phyloP scores from a whole-genome alignment of 2,113 vertebrate species.

The Rhinoptilus africanus region DNA sequence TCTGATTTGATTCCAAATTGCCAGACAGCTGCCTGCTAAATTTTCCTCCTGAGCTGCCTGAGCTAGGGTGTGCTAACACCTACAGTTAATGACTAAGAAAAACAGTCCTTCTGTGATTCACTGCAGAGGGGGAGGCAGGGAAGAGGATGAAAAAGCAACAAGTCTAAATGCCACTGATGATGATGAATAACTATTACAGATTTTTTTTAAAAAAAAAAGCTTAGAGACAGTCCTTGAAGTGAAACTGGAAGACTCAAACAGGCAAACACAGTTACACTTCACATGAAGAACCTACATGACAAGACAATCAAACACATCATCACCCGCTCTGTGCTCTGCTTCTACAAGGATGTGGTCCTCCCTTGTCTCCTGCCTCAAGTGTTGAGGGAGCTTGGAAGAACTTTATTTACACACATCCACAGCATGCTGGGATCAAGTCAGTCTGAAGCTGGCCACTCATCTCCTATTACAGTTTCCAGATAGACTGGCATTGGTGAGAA shows the following conservation, averaged over 20 bases:
- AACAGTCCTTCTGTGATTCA: conserved; percentile 24
- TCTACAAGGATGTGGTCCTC: neutral
- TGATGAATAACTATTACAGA: neutral
- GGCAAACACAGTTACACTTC: neutral
- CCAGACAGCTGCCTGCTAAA: conserved; percentile 37
- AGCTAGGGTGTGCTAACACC: conserved; percentile 8
- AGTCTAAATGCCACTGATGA: conserved; percentile 30
- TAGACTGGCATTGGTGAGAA: neutral
- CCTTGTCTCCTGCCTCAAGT: neutral
- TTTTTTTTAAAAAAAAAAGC: neutral
- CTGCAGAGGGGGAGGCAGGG: neutral
- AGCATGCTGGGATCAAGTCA: neutral
- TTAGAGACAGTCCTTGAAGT: neutral
- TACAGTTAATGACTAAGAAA: conserved; percentile 51
- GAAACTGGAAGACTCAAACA: neutral
- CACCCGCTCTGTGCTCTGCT: neutral
- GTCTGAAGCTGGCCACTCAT: neutral
- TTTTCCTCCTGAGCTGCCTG: neutral
- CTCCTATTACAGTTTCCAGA: neutral
- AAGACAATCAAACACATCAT: neutral
- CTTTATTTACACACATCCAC: neutral
- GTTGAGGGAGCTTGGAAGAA: neutral
- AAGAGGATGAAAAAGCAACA: neutral
- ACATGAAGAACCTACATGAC: neutral
- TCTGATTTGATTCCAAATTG: neutral